phyloP scores from a whole-genome alignment of 2,888 invertebrate genomes.

The Anagyrus pseudococci region DNA sequence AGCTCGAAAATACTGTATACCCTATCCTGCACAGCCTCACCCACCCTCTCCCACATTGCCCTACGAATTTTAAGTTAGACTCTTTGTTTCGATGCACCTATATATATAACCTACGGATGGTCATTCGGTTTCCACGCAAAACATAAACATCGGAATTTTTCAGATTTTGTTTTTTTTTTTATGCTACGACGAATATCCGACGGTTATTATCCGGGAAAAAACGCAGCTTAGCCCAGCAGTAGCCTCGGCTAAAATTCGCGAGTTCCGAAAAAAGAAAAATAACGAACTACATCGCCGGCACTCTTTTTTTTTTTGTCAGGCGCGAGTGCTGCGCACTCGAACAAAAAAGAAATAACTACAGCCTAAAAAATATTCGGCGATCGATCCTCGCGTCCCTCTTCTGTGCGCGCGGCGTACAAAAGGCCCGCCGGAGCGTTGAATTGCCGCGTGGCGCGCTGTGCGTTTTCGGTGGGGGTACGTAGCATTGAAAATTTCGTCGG shows the following conservation, averaged over 20 bases:
- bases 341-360: not conserved
- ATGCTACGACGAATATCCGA: not conserved
- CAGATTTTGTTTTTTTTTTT: not conserved
- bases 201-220: too few species aligned
- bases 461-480: too few species aligned
- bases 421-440: constrained; percentile 8
- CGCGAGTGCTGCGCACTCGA: not conserved
- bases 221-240: too few species aligned
- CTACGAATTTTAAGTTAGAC: too few species aligned
- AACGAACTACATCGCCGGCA: not conserved
- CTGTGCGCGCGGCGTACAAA: not conserved
- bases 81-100: too few species aligned
- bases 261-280: not conserved
- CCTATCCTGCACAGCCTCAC: too few species aligned
- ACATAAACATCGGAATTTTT: too few species aligned
- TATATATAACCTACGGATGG: too few species aligned
- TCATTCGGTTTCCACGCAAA: too few species aligned
- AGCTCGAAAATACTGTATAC: too few species aligned
- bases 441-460: not conserved
- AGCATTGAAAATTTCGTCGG: constrained; percentile 5
- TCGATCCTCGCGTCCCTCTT: not conserved
- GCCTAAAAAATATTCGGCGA: too few species aligned
- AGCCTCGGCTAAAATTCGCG: not conserved
- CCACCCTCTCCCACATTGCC: too few species aligned
- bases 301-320: not conserved